phyloP scores from a whole-genome alignment of 2,888 invertebrate genomes.

The Leucania comma region DNA sequence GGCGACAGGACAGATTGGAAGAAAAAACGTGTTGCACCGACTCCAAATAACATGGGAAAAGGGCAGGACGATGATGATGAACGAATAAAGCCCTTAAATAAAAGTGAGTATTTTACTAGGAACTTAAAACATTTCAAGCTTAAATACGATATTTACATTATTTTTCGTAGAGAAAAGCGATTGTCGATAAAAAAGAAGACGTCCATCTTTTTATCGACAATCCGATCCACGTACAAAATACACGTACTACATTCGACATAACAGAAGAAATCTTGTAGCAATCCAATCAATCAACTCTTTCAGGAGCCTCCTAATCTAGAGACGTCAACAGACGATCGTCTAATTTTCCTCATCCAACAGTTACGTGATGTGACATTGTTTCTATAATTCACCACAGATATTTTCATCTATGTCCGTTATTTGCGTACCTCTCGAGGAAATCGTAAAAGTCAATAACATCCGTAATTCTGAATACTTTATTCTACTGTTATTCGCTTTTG shows the following conservation, averaged over 20 bases:
- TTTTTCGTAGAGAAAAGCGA: too few species aligned
- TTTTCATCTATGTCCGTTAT: constrained; percentile 49
- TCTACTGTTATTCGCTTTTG: constrained; percentile 47
- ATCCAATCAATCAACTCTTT: constrained; percentile 31
- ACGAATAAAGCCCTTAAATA: too few species aligned
- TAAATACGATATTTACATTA: too few species aligned
- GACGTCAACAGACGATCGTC: constrained; percentile 1
- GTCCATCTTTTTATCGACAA: too few species aligned
- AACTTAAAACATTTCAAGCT: too few species aligned
- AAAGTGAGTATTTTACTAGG: too few species aligned
- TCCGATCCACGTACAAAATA: not conserved
- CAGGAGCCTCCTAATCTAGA: not conserved
- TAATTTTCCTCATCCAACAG: constrained; percentile 28
- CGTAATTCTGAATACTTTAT: constrained; percentile 54
- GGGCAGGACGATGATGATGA: too few species aligned
- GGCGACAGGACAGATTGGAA: too few species aligned
- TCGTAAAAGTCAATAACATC: constrained; percentile 62
- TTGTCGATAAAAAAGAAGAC: too few species aligned
- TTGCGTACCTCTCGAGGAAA: constrained; percentile 55
- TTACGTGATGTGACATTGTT: constrained; percentile 33
- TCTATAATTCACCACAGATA: constrained; percentile 43
- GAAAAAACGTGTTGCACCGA: too few species aligned
- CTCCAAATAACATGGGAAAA: too few species aligned
- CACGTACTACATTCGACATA: not conserved
- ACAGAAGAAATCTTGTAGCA: not conserved